A percentile compares a stretch with the other conserved stretches of the same genome.
Conservation (phyloP, 2,797 vertebrate species). For the Notolepis coatsorum region DNA sequence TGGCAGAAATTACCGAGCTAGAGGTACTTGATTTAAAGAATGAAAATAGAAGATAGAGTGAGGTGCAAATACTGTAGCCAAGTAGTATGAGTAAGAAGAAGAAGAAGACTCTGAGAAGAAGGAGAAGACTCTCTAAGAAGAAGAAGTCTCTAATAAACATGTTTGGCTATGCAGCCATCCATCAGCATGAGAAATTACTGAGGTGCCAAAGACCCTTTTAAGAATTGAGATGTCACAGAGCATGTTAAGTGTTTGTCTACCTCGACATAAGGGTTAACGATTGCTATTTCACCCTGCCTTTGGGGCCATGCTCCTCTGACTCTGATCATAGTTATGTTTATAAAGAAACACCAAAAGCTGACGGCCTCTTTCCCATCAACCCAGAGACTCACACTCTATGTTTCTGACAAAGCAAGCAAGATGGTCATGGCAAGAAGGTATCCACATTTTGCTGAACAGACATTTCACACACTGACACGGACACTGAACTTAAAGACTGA, state of each 20-base stretch:
- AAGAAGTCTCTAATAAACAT: too few relatives aligned
- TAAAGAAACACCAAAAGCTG: slow-evolving; percentile 74
- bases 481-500: too few relatives aligned
- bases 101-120: too few relatives aligned
- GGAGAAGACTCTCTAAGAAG: too few relatives aligned
- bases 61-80: too few relatives aligned
- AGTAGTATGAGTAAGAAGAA: too few relatives aligned
- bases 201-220: slow-evolving; percentile 39
- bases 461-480: too few relatives aligned
- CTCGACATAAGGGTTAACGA: slow-evolving; percentile 75
- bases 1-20: too few relatives aligned
- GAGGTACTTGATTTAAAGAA: too few relatives aligned
- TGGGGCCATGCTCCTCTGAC: slow-evolving; percentile 59
- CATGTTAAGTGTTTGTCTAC: slow-evolving; percentile 66
- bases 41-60: too few relatives aligned
- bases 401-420: slow-evolving; percentile 71
- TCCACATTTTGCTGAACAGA: too few relatives aligned
- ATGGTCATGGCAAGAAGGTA: slow-evolving; percentile 57
- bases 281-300: slow-evolving; percentile 66
- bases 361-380: slow-evolving; percentile 64
- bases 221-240: slow-evolving; percentile 60
- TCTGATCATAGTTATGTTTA: slow-evolving; percentile 81
- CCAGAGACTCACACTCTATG: slow-evolving; percentile 67
- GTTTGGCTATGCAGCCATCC: too few relatives aligned
- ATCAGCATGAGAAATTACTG: not conserved